Conservation (phyloP, 2,113 vertebrate genomes). For the Helogale parvula region DNA sequence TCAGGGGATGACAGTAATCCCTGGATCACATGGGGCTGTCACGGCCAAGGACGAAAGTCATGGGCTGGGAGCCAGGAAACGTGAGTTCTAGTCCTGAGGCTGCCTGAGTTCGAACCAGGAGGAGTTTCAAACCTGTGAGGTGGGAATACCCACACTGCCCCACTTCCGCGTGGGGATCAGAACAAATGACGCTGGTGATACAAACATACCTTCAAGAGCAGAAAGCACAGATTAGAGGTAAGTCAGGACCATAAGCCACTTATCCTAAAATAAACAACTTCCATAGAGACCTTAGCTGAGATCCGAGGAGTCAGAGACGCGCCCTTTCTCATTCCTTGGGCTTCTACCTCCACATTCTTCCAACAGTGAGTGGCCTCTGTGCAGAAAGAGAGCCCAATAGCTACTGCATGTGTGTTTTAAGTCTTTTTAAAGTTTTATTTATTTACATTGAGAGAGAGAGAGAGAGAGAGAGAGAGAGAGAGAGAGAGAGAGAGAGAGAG, state of each 20-base stretch:
- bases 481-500: too few species aligned
- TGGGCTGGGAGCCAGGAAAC: neutral
- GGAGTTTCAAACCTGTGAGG: neutral
- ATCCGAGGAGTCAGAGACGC: neutral
- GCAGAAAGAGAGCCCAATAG: neutral
- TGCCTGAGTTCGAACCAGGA: neutral
- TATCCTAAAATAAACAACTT: neutral
- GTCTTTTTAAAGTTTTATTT: too few species aligned
- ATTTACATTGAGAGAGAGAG: too few species aligned
- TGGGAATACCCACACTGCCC: neutral
- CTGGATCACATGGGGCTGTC: rapidly evolving
- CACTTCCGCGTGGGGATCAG: neutral
- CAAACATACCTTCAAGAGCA: neutral
- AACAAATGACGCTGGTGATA: neutral
- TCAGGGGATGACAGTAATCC: neutral
- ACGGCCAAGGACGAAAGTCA: neutral
- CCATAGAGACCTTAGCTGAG: neutral
- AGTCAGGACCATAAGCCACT: neutral
- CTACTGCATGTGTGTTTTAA: neutral
- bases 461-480: too few species aligned
- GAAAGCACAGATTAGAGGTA: neutral
- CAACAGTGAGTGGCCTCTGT: neutral
- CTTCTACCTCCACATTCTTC: neutral
- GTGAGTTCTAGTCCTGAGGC: neutral
- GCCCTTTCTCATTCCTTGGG: neutral